phyloP scores from a whole-genome alignment of 37 sponge, comb jelly and placozoan genomes.

The Trichoplax adhaerens region DNA sequence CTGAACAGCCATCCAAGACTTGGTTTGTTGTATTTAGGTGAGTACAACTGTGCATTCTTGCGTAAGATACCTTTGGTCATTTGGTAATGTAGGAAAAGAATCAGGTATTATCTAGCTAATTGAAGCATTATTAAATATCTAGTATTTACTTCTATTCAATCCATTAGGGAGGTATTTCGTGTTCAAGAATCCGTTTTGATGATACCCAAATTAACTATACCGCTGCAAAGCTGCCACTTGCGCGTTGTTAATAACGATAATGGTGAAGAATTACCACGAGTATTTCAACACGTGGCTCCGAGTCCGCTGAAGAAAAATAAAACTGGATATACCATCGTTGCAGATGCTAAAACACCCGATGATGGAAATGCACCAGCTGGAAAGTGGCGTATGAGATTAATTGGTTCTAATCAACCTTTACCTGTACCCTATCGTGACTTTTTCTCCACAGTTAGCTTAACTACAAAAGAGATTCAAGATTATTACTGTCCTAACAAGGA shows the following conservation, averaged over 20 bases:
- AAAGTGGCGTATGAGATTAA: constrained; percentile 25
- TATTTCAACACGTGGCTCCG: constrained; percentile 31
- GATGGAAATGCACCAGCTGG: constrained; percentile 3
- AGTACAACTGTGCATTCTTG: constrained; percentile 2
- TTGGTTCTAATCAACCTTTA: constrained; percentile 11
- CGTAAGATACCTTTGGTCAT: background rate
- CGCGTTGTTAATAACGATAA: constrained; percentile 75
- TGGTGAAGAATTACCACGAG: constrained; percentile 41
- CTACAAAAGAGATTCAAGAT: constrained; percentile 41
- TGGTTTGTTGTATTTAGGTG: constrained; percentile 67
- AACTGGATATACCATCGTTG: constrained; percentile 55
- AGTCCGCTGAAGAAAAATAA: no score
- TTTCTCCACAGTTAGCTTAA: constrained; percentile 6
- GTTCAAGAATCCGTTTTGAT: constrained; percentile 18
- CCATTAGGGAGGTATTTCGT: constrained; percentile 33
- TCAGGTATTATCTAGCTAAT: no score
- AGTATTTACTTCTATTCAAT: no score
- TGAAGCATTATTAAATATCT: no score
- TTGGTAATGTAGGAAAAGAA: background rate
- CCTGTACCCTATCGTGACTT: constrained; percentile 10
- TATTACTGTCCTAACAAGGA: constrained; percentile 78
- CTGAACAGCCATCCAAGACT: constrained; percentile 25
- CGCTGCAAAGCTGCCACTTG: constrained; percentile 22
- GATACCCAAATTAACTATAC: constrained; percentile 12
- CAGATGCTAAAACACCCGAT: constrained; percentile 16